Evolutionary conservation across 2,888 invertebrate genomes (phyloP), one percentile per base, ranked within the genome.

Genomic region (Imbricaverruca yamaguchii): DNA sequence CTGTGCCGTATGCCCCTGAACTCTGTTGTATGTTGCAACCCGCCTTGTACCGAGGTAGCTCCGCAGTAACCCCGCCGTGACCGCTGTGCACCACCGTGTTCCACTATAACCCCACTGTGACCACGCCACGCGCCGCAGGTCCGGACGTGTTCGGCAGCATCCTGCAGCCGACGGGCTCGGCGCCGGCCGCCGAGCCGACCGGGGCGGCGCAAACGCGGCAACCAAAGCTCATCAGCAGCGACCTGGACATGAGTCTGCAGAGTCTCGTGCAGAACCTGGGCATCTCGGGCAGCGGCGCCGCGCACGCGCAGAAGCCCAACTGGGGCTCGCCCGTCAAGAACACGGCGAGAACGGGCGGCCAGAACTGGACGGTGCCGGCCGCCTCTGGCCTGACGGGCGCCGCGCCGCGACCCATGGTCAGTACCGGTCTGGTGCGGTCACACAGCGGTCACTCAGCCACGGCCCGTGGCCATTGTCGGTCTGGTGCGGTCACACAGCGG

Each of bases 91-190:
- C 39, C 39, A 39, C 39, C 39, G 39, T 39, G 39, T 39, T 39
- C 39, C 39, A 39, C 39, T 39, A 39, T 39, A 39, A 39, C 39
- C 39, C 39, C 39, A 4, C 39, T 39, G 39, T 39, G 4, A 39
- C 39, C 39, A 39, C 39, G 39, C 39, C 39, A 39, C 39, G 39
- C 82, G 61, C 83, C 82, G 85, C 87, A 91, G 92, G 90, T 87
- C 92, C 92, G 88, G 92, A 93, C 89, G 91, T 91, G 85, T 90
- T 93, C 88, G 92, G 92, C 84, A 92, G 92, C 87, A 91, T 92
- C 83, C 88, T 93, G 85, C 91, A 91, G 87, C 92, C 92, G 83
- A 89, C 89, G 84, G 87, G 88, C 53, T 57, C 80, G 13, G 53
- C 61, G 7, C 23, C 77, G 21, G 63, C 81, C 6, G 80, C 81